Percentiles rank a stretch among this genome's conserved stretches.
Conservation (phyloP, 2,113 vertebrate genomes). For the Amblyopsis rosae region DNA sequence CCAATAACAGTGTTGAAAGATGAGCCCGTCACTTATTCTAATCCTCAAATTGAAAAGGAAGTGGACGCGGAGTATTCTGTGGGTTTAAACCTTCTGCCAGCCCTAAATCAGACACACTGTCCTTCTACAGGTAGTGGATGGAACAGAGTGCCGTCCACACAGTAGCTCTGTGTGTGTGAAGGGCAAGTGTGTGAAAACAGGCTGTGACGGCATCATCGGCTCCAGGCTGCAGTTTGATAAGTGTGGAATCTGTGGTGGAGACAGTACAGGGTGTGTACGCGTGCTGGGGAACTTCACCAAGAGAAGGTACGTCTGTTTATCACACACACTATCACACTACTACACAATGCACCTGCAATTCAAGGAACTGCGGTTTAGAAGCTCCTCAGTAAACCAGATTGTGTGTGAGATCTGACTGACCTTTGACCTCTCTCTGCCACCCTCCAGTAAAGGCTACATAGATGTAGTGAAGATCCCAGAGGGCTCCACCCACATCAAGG, state of each 20-base stretch:
- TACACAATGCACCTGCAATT: too few relatives aligned
- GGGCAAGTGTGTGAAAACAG: slow-evolving; percentile 91
- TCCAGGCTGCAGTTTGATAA: slow-evolving; percentile 97
- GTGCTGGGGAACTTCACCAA: slow-evolving; percentile 92
- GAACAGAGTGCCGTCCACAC: slow-evolving; percentile 91
- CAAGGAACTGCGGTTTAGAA: too few relatives aligned
- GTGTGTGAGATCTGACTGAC: not conserved
- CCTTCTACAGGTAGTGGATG: slow-evolving; percentile 85
- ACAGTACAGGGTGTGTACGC: slow-evolving; percentile 90
- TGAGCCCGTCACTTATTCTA: too few relatives aligned
- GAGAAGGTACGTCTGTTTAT: slow-evolving; percentile 81
- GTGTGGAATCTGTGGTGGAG: slow-evolving; percentile 93
- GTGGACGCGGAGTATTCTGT: too few relatives aligned
- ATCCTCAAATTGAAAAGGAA: too few relatives aligned
- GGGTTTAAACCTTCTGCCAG: too few relatives aligned
- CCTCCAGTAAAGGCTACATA: slow-evolving; percentile 93
- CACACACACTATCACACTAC: too few relatives aligned
- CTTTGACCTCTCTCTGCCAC: not conserved
- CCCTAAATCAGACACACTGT: slow-evolving; percentile 1
- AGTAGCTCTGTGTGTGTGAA: slow-evolving; percentile 94
- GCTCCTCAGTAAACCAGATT: not conserved
- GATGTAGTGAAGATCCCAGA: slow-evolving; percentile 93
- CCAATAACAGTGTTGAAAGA: too few relatives aligned
- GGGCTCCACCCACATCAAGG: slow-evolving; percentile 93
- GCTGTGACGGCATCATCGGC: slow-evolving; percentile 95